Evolutionary conservation across 2,888 invertebrate species (phyloP).

Genomic region (Dione juno): DNA sequence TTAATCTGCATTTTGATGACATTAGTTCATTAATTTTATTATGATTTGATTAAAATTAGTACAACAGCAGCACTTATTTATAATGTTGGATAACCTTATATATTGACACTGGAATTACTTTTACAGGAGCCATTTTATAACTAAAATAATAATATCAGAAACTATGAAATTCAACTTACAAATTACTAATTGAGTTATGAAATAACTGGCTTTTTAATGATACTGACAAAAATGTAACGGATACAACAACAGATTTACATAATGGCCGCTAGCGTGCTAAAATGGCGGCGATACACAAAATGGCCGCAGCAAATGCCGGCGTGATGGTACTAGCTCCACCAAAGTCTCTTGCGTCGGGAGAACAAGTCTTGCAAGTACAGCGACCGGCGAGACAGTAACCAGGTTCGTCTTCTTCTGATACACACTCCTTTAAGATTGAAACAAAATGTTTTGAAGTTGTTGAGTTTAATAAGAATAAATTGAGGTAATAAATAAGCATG

Average conservation of each 20-base stretch:
- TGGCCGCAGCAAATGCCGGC: conserved; percentile 55
- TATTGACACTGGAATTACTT: conserved; percentile 24
- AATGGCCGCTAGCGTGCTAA: conserved; percentile 60
- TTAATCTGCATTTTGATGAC: not conserved
- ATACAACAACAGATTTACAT: conserved; percentile 12
- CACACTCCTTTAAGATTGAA: conserved; percentile 70
- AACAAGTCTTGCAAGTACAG: conserved; percentile 76
- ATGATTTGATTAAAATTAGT: not conserved
- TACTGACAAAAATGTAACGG: not conserved
- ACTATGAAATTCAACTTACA: not conserved
- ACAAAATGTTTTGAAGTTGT: not conserved
- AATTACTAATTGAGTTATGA: not conserved
- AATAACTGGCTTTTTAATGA: conserved; percentile 15
- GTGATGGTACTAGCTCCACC: conserved; percentile 61
- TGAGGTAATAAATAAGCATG: not conserved
- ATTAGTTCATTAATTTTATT: not conserved
- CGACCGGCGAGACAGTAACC: conserved; percentile 74
- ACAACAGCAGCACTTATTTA: not conserved
- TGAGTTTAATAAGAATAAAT: not conserved
- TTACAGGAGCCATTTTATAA: not conserved
- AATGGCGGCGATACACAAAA: conserved; percentile 57
- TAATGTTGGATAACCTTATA: not conserved
- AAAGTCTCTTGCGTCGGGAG: conserved; percentile 72
- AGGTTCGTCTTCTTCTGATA: conserved; percentile 75
- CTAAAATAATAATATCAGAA: not conserved